phyloP scores from a whole-genome alignment of 2,113 vertebrate genomes.

The Hipposideros armiger region DNA sequence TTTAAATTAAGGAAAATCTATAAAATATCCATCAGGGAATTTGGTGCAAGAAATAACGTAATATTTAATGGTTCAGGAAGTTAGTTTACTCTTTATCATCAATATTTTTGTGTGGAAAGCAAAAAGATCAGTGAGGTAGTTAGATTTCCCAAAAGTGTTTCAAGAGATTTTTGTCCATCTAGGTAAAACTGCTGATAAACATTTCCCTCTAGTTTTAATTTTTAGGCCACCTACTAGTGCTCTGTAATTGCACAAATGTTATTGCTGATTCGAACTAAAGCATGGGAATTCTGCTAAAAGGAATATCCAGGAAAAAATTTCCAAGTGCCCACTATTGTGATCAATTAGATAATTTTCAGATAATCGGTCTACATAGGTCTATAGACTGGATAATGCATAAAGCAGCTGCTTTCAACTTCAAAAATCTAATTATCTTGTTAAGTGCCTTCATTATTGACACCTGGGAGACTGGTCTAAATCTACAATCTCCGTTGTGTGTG shows the following conservation, averaged over 20 bases:
- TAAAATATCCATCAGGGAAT: slow-evolving; percentile 32
- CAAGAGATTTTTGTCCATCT: slow-evolving; percentile 77
- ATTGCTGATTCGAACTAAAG: slow-evolving; percentile 71
- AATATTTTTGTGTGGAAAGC: slow-evolving; percentile 79
- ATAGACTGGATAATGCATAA: neutral
- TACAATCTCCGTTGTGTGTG: neutral
- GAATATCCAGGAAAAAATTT: slow-evolving; percentile 40
- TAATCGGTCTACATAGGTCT: neutral
- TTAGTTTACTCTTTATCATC: slow-evolving; percentile 61
- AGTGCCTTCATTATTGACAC: slow-evolving; percentile 10
- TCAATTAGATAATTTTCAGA: slow-evolving; percentile 66
- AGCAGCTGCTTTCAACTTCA: slow-evolving; percentile 46
- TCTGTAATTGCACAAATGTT: slow-evolving; percentile 71
- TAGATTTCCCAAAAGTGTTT: slow-evolving; percentile 76
- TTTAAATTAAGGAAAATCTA: slow-evolving; percentile 61
- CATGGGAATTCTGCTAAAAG: slow-evolving; percentile 62
- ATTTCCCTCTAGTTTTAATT: slow-evolving; percentile 66
- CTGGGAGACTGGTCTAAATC: neutral
- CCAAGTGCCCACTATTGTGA: slow-evolving; percentile 42
- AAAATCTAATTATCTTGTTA: slow-evolving; percentile 40
- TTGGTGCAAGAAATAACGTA: slow-evolving; percentile 46
- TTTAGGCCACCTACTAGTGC: slow-evolving; percentile 62
- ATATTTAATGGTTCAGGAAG: slow-evolving; percentile 68
- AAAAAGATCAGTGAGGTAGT: slow-evolving; percentile 67
- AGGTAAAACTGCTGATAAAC: slow-evolving; percentile 81